These are phyloP conservation scores for Sesamia inferens DNA, from an alignment of 2,888 invertebrate genomes.

Conservation along the genomic window DNA sequence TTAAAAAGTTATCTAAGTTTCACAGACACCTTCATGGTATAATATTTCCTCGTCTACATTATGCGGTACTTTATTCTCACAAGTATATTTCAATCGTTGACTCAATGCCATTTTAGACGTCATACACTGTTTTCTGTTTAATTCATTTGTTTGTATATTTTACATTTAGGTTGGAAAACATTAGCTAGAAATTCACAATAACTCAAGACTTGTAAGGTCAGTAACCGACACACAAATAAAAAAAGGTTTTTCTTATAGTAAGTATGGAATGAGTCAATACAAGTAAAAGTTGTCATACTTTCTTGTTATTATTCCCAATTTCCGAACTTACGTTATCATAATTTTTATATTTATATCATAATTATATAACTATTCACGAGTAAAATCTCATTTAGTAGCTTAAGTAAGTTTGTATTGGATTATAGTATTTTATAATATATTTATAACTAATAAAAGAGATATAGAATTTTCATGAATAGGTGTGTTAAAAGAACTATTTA, in stretches of 20 bases:
- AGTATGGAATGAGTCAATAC: not conserved
- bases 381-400: not conserved
- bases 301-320: not conserved
- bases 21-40: not conserved
- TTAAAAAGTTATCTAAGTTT: not conserved
- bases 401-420: not conserved
- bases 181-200: constrained; percentile 11
- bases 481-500: not conserved
- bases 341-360: too few relatives aligned
- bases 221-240: not conserved
- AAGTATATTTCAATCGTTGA: not conserved
- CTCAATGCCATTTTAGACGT: not conserved
- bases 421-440: not conserved
- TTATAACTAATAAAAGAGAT: not conserved
- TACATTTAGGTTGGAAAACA: not conserved
- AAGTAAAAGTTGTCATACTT: constrained; percentile 12
- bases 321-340: not conserved
- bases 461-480: not conserved
- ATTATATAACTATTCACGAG: too few relatives aligned
- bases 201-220: constrained; percentile 21
- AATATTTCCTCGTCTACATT: not conserved
- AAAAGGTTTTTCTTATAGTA: constrained; percentile 20
- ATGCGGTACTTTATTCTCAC: not conserved
- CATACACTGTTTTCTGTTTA: constrained; percentile 21
- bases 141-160: constrained; percentile 17